phyloP scores from a whole-genome alignment of 1,140 invertebrate species.

The Saccostrea echinata region DNA sequence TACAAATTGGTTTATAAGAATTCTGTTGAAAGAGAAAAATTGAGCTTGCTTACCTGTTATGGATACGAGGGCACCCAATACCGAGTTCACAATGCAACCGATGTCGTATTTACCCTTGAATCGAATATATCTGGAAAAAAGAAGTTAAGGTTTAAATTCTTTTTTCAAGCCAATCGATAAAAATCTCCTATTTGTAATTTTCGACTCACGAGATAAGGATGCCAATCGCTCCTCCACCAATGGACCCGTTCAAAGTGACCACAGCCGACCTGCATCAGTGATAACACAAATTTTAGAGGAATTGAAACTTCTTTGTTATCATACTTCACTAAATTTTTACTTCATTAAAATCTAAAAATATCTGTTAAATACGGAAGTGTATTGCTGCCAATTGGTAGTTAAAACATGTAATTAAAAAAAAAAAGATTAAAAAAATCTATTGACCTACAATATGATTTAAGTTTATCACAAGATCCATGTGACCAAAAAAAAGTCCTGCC shows the following conservation, averaged over 20 bases:
- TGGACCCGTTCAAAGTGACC: constrained; percentile 59
- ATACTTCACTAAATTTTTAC: no score
- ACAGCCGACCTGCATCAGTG: constrained; percentile 56
- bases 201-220: constrained; percentile 40
- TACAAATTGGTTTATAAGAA: not conserved
- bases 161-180: not conserved
- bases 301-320: not conserved
- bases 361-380: no score
- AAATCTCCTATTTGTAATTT: no score
- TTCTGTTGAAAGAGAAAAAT: not conserved
- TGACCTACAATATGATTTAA: not conserved
- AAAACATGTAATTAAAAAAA: no score
- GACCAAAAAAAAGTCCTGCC: not conserved
- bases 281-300: not conserved
- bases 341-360: no score
- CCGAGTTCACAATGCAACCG: constrained; percentile 92
- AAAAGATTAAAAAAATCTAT: not conserved
- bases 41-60: constrained; percentile 85
- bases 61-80: constrained; percentile 91
- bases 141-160: not conserved
- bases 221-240: constrained; percentile 57
- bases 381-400: no score
- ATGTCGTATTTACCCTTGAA: constrained; percentile 89
- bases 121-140: constrained; percentile 81
- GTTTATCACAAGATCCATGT: not conserved